These are phyloP conservation scores for Hemicentrotus pulcherrimus DNA, from an alignment of 35 echinoderm and acorn worm genomes.

Conservation along the genomic window DNA sequence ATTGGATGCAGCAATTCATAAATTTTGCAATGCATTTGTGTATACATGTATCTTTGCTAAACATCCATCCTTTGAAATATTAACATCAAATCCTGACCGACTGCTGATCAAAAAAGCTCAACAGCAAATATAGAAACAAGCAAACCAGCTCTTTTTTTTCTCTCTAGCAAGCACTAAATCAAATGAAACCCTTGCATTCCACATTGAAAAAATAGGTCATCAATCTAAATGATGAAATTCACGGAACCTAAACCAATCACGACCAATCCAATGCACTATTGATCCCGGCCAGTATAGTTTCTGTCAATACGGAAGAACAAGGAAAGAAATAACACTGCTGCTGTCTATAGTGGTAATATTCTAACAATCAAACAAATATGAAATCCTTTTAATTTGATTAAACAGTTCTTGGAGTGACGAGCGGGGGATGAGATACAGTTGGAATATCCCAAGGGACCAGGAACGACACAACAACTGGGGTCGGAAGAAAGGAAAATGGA, in stretches of 20 bases:
- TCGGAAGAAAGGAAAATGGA: not conserved
- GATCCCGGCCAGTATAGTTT: not conserved
- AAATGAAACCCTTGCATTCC: not conserved
- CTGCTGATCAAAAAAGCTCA: not conserved
- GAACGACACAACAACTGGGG: not conserved
- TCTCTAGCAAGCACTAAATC: not conserved
- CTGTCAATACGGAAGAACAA: not conserved
- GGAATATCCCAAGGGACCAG: not conserved
- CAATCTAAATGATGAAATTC: not conserved
- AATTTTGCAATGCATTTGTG: not conserved
- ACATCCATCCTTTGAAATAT: not conserved
- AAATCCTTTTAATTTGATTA: constrained; percentile 6
- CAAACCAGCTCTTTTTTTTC: not conserved
- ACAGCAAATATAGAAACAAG: not conserved
- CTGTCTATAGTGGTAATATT: not conserved
- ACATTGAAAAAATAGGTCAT: not conserved
- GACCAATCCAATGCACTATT: not conserved
- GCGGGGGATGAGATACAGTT: not conserved
- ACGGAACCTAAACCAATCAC: not conserved
- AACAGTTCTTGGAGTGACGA: not conserved
- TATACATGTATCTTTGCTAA: not conserved
- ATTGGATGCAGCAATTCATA: not conserved
- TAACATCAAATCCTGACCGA: not conserved
- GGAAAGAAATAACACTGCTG: not conserved
- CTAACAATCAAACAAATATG: not conserved